phyloP scores from a whole-genome alignment of 2,888 invertebrate genomes.

The Zele albiditarsus region DNA sequence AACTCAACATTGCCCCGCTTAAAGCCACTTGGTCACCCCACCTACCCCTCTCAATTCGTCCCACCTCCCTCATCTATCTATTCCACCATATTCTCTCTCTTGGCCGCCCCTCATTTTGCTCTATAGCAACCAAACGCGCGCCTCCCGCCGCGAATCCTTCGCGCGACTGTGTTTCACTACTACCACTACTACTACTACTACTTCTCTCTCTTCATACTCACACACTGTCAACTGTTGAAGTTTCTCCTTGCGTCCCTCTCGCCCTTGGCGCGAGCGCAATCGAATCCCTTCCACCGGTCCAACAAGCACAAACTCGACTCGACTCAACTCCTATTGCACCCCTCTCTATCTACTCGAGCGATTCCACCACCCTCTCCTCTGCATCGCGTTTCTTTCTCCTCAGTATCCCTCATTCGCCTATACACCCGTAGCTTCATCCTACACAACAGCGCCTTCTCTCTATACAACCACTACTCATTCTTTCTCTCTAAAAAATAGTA shows the following conservation, averaged over 20 bases:
- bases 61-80: background rate
- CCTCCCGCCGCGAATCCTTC: constrained; percentile 49
- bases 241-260: constrained; percentile 23
- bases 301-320: constrained; percentile 60
- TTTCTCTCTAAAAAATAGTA: constrained; percentile 8
- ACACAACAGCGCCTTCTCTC: constrained; percentile 54
- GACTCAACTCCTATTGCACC: constrained; percentile 40
- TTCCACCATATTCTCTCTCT: constrained; percentile 11
- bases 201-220: constrained; percentile 30
- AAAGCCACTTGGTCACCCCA: background rate
- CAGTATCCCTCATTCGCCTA: constrained; percentile 51
- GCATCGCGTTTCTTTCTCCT: constrained; percentile 45
- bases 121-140: constrained; percentile 54
- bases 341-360: constrained; percentile 39
- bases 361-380: constrained; percentile 50
- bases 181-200: too few species aligned
- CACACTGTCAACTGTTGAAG: background rate
- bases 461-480: constrained; percentile 70
- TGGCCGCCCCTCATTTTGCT: background rate
- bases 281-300: constrained; percentile 56
- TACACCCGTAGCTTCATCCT: constrained; percentile 51
- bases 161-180: constrained; percentile 38
- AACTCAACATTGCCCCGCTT: constrained; percentile 4
- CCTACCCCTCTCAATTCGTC: background rate
- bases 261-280: constrained; percentile 43